phyloP scores from a whole-genome alignment of 1,140 invertebrate species.

The Acyrthosiphon pisum region DNA sequence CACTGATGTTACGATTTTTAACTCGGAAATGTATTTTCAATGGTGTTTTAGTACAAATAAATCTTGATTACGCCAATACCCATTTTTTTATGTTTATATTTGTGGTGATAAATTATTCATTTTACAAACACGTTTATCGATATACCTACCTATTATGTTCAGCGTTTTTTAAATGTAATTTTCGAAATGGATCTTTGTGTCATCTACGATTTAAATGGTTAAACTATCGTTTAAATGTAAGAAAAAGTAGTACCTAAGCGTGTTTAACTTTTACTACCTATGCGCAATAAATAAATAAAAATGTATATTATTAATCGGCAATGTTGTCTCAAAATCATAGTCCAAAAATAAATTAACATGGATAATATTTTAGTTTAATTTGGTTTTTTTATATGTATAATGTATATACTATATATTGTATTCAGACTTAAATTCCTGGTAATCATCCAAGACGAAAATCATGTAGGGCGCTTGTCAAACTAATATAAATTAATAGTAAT shows the following conservation, averaged over 20 bases:
- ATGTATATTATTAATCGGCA: too few species aligned
- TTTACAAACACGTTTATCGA: not conserved
- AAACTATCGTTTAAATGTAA: not conserved
- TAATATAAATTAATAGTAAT: not conserved
- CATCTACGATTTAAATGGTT: not conserved
- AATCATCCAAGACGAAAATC: not conserved
- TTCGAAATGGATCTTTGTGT: not conserved
- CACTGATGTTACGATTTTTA: not conserved
- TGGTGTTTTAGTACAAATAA: not conserved
- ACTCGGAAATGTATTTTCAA: not conserved
- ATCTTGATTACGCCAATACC: not conserved
- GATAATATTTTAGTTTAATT: not conserved
- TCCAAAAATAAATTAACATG: not conserved
- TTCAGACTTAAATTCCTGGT: not conserved
- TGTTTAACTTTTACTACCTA: not conserved
- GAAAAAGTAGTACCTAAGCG: not conserved
- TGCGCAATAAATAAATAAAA: not conserved
- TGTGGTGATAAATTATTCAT: not conserved
- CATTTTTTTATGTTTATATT: not conserved
- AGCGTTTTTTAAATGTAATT: slow-evolving; percentile 16
- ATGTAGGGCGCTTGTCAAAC: not conserved
- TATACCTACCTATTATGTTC: not conserved
- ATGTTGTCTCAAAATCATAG: not conserved
- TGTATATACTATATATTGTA: not conserved
- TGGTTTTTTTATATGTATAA: not conserved